Percentiles rank a stretch among this genome's conserved stretches.
These are phyloP conservation scores for Mya arenaria DNA, from an alignment of 1,140 invertebrate species.

Conservation along the genomic window DNA sequence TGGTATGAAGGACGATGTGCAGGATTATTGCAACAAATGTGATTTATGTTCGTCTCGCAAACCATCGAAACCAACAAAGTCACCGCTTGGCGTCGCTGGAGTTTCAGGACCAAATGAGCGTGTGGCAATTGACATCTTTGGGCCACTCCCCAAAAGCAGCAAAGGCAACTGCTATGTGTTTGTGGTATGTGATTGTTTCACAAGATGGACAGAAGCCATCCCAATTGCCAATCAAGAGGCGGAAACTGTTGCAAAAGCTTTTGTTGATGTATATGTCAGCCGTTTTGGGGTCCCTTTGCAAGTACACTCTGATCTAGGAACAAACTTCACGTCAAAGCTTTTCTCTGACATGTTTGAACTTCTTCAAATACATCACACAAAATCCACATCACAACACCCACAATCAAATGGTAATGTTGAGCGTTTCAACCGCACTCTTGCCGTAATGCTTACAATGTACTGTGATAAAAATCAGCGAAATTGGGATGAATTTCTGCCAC, in stretches of 20 bases:
- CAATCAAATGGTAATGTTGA: slow-evolving; percentile 19
- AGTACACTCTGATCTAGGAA: slow-evolving; percentile 31
- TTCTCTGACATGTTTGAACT: not conserved
- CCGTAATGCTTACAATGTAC: not conserved
- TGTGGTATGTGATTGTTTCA: slow-evolving; percentile 19
- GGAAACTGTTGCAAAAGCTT: not conserved
- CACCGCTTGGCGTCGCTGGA: too few relatives aligned
- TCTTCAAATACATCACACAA: slow-evolving; percentile 39
- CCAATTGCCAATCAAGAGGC: slow-evolving; percentile 20
- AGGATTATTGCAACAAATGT: too few relatives aligned
- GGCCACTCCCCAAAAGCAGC: too few relatives aligned
- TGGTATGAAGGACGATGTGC: too few relatives aligned
- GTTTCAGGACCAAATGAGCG: too few relatives aligned
- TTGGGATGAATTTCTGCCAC: slow-evolving; percentile 63
- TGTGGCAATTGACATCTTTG: too few relatives aligned
- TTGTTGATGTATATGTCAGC: slow-evolving; percentile 23
- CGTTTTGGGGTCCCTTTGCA: slow-evolving; percentile 39
- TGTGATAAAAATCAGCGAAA: slow-evolving; percentile 38
- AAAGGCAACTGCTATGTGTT: slow-evolving; percentile 64
- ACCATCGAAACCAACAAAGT: too few relatives aligned
- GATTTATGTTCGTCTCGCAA: too few relatives aligned
- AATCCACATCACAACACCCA: not conserved
- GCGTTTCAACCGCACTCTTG: not conserved
- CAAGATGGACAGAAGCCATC: slow-evolving; percentile 16
- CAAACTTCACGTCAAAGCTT: slow-evolving; percentile 24